phyloP scores from a whole-genome alignment of 2,888 invertebrate species.

The Cetonia aurata region DNA sequence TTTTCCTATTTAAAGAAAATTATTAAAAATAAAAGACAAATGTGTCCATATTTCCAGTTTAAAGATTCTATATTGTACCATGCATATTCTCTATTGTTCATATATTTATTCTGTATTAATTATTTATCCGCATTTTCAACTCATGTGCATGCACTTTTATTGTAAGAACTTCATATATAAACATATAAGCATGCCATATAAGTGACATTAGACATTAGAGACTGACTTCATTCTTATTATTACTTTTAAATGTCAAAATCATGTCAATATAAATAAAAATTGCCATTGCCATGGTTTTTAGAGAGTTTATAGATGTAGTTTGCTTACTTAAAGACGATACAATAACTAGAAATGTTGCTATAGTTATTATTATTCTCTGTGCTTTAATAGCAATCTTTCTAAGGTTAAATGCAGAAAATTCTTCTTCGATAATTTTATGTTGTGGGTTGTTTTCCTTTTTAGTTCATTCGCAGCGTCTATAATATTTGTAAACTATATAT shows the following conservation, averaged over 20 bases:
- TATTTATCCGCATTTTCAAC: no score
- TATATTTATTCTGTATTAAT: no score
- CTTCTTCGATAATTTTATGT: background rate
- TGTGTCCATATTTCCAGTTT: no score
- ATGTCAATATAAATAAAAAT: background rate
- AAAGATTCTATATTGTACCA: no score
- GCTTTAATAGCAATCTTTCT: slow-evolving; percentile 52
- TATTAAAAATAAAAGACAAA: no score
- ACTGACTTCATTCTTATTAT: no score
- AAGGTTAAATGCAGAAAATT: slow-evolving; percentile 49
- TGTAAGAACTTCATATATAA: no score
- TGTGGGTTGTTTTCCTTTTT: slow-evolving; percentile 49
- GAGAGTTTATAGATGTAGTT: slow-evolving; percentile 43
- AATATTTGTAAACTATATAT: slow-evolving; percentile 62
- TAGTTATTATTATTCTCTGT: slow-evolving; percentile 50
- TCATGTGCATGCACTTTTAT: no score
- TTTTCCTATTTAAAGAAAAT: no score
- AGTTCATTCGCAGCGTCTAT: slow-evolving; percentile 63
- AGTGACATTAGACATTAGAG: no score
- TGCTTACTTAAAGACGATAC: slow-evolving; percentile 51
- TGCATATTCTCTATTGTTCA: no score
- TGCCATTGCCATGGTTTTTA: slow-evolving; percentile 24
- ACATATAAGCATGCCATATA: no score
- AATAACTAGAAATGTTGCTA: slow-evolving; percentile 52
- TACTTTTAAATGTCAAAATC: background rate